Evolutionary conservation across 2,888 invertebrate species (phyloP).

Genomic region (Hedya salicella): DNA sequence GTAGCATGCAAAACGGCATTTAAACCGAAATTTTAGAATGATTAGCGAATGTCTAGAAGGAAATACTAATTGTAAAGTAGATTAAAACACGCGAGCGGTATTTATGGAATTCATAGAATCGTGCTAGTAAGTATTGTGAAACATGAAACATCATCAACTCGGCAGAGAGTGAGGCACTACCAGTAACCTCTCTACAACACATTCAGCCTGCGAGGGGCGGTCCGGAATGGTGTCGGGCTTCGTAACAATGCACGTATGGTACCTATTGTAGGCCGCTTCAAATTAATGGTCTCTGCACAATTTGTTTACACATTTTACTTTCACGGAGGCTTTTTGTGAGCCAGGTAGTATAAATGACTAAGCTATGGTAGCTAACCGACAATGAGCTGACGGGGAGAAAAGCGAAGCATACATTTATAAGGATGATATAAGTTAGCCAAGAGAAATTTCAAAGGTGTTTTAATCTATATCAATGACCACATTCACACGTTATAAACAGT

Average conservation of each 20-base stretch:
- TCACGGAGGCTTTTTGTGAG: constrained; percentile 26
- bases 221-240: constrained; percentile 40
- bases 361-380: not conserved
- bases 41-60: constrained; percentile 69
- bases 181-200: constrained; percentile 24
- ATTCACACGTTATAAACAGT: too few species aligned
- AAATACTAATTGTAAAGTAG: constrained; percentile 56
- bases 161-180: constrained; percentile 18
- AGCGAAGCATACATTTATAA: too few species aligned
- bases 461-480: too few species aligned
- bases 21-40: constrained; percentile 63
- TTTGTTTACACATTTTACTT: constrained; percentile 42
- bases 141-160: constrained; percentile 13
- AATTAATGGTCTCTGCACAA: constrained; percentile 43
- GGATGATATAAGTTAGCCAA: too few species aligned
- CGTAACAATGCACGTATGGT: constrained; percentile 44
- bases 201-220: constrained; percentile 5
- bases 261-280: constrained; percentile 43
- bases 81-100: constrained; percentile 66
- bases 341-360: constrained; percentile 8
- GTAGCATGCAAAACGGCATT: constrained; percentile 56
- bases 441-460: too few species aligned
- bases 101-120: constrained; percentile 21
- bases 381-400: constrained; percentile 18
- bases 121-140: not conserved